Percentiles rank a stretch among this genome's conserved stretches.
These are phyloP conservation scores for Pyralis farinalis DNA, from an alignment of 2,888 invertebrate genomes.

Conservation along the genomic window DNA sequence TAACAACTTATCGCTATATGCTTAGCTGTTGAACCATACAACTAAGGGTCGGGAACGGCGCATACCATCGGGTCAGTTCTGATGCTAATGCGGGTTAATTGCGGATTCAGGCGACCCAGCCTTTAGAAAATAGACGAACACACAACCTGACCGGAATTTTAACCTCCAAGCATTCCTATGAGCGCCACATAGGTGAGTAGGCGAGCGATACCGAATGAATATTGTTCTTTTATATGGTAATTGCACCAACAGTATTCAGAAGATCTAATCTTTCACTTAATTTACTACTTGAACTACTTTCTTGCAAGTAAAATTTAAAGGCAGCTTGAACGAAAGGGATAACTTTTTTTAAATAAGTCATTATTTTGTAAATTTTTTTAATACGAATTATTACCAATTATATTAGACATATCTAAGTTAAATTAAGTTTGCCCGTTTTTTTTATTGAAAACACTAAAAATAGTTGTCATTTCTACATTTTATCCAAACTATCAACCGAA, in stretches of 20 bases:
- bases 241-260: constrained; percentile 4
- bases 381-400: no score
- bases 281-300: not conserved
- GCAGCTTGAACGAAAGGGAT: no score
- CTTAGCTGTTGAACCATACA: not conserved
- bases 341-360: no score
- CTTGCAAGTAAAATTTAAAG: not conserved
- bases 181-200: constrained; percentile 3
- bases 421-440: no score
- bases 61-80: constrained; percentile 32
- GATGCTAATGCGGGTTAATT: constrained; percentile 68
- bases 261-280: constrained; percentile 3
- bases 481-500: no score
- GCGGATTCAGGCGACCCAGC: constrained; percentile 60
- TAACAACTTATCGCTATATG: not conserved
- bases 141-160: constrained; percentile 51
- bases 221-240: constrained; percentile 7
- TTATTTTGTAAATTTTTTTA: no score
- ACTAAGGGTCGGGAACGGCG: constrained; percentile 3
- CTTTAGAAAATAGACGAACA: constrained; percentile 50
- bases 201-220: not conserved
- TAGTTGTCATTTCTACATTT: no score
- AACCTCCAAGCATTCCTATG: constrained; percentile 26
- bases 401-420: no score
- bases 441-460: no score